Evolutionary conservation across 2,113 vertebrate genomes (phyloP).

Genomic region (Chelonoidis abingdonii): DNA sequence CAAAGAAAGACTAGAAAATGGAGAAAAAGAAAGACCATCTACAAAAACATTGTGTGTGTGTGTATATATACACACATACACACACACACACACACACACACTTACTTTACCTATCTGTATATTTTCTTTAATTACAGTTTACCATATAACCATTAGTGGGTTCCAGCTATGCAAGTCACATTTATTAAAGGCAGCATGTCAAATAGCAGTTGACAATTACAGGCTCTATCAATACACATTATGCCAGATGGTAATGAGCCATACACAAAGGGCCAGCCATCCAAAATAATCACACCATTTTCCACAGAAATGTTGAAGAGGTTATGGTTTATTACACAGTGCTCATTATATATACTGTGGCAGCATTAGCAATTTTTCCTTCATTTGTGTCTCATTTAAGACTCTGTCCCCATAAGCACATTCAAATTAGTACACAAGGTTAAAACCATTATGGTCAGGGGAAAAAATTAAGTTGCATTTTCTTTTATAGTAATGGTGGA

Average conservation of each 20-base stretch:
- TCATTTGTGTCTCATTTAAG: slow-evolving; percentile 85
- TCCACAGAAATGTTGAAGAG: slow-evolving; percentile 87
- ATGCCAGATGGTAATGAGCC: slow-evolving; percentile 95
- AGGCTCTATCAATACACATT: slow-evolving; percentile 95
- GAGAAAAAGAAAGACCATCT: slow-evolving; percentile 16
- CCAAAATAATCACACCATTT: slow-evolving; percentile 88
- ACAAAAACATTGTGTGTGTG: slow-evolving; percentile 31
- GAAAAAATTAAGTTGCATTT: slow-evolving; percentile 74
- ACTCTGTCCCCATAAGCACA: slow-evolving; percentile 80
- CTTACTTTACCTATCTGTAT: slow-evolving; percentile 65
- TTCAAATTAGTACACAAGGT: slow-evolving; percentile 85
- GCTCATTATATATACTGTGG: slow-evolving; percentile 86
- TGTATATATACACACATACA: not conserved
- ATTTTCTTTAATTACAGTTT: slow-evolving; percentile 81
- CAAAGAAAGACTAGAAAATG: slow-evolving; percentile 12
- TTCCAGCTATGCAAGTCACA: slow-evolving; percentile 87
- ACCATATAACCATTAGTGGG: slow-evolving; percentile 83
- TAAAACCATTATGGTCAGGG: slow-evolving; percentile 81
- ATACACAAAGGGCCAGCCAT: slow-evolving; percentile 86
- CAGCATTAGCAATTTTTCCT: slow-evolving; percentile 86
- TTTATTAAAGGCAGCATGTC: slow-evolving; percentile 97
- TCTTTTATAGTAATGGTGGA: slow-evolving; percentile 78
- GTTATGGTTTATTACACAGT: slow-evolving; percentile 91
- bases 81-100: too few species aligned
- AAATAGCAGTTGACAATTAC: slow-evolving; percentile 95